These are phyloP conservation scores for Aphyosemion australe DNA, from an alignment of 2,113 vertebrate species.

Conservation along the genomic window DNA sequence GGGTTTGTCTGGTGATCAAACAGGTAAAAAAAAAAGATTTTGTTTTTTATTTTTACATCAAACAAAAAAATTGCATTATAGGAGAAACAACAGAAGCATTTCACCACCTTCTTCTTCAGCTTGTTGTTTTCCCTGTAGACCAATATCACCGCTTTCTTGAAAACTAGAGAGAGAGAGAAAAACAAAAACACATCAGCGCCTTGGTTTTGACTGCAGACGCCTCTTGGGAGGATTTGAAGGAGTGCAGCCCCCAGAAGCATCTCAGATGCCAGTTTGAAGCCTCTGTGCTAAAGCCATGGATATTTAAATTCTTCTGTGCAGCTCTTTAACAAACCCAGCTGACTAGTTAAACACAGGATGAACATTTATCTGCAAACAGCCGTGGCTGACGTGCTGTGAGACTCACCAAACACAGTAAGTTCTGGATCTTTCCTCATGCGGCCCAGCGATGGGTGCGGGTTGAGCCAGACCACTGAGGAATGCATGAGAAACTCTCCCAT, in stretches of 20 bases:
- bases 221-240: conserved; percentile 50
- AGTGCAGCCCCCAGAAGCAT: conserved; percentile 39
- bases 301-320: conserved; percentile 26
- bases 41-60: not conserved
- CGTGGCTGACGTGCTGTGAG: not conserved
- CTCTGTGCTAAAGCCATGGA: conserved; percentile 30
- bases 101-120: conserved; percentile 94
- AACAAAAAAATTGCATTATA: not conserved
- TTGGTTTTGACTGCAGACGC: conserved; percentile 48
- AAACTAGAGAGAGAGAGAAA: conserved; percentile 81
- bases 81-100: conserved; percentile 11
- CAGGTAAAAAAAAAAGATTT: conserved; percentile 22
- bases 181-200: conserved; percentile 41
- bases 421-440: conserved; percentile 94
- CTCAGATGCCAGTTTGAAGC: conserved; percentile 54
- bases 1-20: conserved; percentile 75
- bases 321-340: conserved; percentile 9
- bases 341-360: not conserved
- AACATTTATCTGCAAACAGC: conserved; percentile 7
- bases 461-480: conserved; percentile 92
- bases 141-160: conserved; percentile 96
- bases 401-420: conserved; percentile 93
- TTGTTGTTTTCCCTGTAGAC: conserved; percentile 95
- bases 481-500: conserved; percentile 98
- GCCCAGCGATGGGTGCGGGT: conserved; percentile 89